Evolutionary conservation across 2,888 invertebrate genomes (phyloP).

Genomic region (Oithona nana): DNA sequence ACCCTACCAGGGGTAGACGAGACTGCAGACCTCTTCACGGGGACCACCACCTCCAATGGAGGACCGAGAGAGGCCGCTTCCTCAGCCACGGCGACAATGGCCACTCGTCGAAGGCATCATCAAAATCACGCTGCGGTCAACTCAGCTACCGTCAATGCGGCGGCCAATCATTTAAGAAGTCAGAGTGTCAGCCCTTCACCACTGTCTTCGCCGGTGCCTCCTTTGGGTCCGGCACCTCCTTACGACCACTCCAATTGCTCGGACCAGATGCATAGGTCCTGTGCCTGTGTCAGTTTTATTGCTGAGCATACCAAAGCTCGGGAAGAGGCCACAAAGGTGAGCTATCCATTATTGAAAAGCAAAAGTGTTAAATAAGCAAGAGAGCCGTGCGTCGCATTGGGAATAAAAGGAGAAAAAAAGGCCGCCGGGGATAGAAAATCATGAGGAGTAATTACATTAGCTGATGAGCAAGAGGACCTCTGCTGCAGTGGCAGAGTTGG

Average conservation of each 20-base stretch:
- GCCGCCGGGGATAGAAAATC: no score
- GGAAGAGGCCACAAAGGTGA: constrained; percentile 22
- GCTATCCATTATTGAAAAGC: no score
- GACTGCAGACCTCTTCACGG: neutral
- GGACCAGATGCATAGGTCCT: constrained; percentile 21
- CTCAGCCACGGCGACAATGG: neutral
- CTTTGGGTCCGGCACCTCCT: constrained; percentile 1
- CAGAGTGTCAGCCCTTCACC: neutral
- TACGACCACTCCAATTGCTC: constrained; percentile 20
- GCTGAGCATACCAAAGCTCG: constrained; percentile 22
- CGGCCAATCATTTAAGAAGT: neutral
- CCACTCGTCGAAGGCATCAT: neutral
- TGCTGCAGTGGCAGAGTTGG: neutral
- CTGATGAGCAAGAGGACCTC: no score
- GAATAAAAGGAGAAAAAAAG: no score
- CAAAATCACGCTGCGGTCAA: neutral
- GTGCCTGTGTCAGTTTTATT: constrained; percentile 22
- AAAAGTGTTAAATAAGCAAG: no score
- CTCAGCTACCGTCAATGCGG: neutral
- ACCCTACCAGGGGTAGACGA: neutral
- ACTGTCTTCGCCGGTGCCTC: neutral
- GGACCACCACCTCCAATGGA: neutral
- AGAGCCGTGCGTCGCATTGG: no score
- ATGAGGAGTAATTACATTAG: no score
- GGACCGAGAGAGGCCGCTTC: neutral